These are phyloP conservation scores for Amblyteles armatorius DNA, from an alignment of 2,888 invertebrate species.

Conservation along the genomic window DNA sequence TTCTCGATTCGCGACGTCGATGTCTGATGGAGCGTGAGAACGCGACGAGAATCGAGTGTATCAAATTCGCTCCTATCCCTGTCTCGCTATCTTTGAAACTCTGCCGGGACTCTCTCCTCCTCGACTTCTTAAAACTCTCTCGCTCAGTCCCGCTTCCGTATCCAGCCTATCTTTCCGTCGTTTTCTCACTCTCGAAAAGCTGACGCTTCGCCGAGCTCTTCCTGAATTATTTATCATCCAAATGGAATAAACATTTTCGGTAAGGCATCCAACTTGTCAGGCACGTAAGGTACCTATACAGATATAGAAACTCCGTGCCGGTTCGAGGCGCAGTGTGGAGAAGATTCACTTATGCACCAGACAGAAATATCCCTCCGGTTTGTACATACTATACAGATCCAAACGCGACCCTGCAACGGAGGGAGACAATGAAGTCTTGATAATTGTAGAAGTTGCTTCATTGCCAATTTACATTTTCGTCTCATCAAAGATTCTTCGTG, in stretches of 20 bases:
- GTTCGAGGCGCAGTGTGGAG: background rate
- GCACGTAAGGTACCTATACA: conserved; percentile 22
- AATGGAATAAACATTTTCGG: conserved; percentile 59
- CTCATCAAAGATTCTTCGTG: background rate
- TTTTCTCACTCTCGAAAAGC: conserved; percentile 41
- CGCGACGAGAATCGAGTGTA: conserved; percentile 52
- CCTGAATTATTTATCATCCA: conserved; percentile 58
- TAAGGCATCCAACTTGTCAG: conserved; percentile 52
- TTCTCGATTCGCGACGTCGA: conserved; percentile 49
- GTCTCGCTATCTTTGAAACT: conserved; percentile 42
- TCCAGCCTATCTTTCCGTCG: conserved; percentile 27
- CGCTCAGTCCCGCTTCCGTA: background rate
- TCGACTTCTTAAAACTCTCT: conserved; percentile 46
- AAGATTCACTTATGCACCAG: conserved; percentile 29
- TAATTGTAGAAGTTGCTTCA: background rate
- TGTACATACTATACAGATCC: conserved; percentile 1
- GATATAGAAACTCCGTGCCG: conserved; percentile 2
- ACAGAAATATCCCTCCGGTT: conserved; percentile 9
- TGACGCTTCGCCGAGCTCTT: conserved; percentile 47
- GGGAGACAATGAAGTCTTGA: background rate
- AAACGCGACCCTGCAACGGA: background rate
- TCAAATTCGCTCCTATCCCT: conserved; percentile 34
- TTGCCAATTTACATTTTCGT: background rate
- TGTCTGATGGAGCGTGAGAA: conserved; percentile 56
- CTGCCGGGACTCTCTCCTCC: conserved; percentile 15